phyloP scores from a whole-genome alignment of 2,797 vertebrate species.

The Alectoris magna region DNA sequence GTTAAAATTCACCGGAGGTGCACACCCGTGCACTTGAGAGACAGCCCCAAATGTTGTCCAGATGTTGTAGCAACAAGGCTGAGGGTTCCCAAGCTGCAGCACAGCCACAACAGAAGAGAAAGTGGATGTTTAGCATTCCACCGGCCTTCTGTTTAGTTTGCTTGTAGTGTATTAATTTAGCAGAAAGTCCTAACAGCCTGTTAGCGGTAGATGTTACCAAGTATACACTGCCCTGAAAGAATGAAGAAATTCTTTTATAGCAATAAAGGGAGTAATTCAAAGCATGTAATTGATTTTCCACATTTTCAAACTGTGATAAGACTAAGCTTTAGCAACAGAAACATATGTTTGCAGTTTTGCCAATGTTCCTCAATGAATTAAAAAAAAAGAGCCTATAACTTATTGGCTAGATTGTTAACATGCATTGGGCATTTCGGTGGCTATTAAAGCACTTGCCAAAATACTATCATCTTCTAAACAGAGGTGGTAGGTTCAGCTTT shows the following conservation, averaged over 20 bases:
- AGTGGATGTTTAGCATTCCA: conserved; percentile 78
- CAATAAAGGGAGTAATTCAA: conserved; percentile 74
- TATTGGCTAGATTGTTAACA: conserved; percentile 63
- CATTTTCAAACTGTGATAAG: conserved; percentile 79
- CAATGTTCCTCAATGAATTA: conserved; percentile 61
- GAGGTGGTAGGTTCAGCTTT: conserved; percentile 17
- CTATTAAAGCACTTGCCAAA: conserved; percentile 68
- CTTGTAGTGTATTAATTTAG: conserved; percentile 77
- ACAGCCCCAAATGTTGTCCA: conserved; percentile 81
- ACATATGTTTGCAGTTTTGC: conserved; percentile 78
- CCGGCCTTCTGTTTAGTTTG: conserved; percentile 78
- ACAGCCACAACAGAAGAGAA: conserved; percentile 75
- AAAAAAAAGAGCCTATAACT: conserved; percentile 25
- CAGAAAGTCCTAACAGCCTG: conserved; percentile 78
- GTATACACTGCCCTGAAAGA: conserved; percentile 63
- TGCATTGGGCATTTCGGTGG: conserved; percentile 56
- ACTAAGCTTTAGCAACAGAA: conserved; percentile 75
- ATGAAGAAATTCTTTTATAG: conserved; percentile 75
- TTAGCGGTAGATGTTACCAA: conserved; percentile 75
- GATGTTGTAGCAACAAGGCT: conserved; percentile 80
- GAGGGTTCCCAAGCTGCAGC: conserved; percentile 75
- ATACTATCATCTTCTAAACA: conserved; percentile 28
- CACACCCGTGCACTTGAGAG: conserved; percentile 79
- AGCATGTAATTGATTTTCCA: conserved; percentile 80
- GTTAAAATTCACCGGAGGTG: conserved; percentile 84